Base-by-base conservation (phyloP, 2,888 invertebrate genomes). In the Drosophila flavopinicola region DNA sequence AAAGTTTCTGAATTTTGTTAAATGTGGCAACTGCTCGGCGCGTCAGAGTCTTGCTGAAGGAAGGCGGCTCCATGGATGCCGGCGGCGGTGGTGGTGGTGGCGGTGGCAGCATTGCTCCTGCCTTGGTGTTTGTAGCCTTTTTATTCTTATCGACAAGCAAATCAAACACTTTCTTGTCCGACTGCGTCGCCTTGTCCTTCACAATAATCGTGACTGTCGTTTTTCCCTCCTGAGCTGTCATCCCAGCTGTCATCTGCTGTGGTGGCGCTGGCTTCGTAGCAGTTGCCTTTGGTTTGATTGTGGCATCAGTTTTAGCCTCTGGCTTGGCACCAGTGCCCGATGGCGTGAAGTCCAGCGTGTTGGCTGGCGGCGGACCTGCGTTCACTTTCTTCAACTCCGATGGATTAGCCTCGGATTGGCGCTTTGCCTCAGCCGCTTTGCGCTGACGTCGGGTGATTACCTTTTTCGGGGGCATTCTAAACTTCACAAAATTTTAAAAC, bases 391-490 rank as follows among this genome's bases (percentile, higher is more conserved):
- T 27, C 1, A 25, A 27, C 10, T 45, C 61, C 5, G 17, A 20
- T 9, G 23, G 15, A 6, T 27, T 25, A 17, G 37, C 11, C 1
- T 52, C 32, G 0, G 0, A 13, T 1, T 47, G 27, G 0, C 42
- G 58, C 13, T 33, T 58, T 3, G 47, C 48, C 11, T 80, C 58
- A 0, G 64, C 78, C 0, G 66, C 82, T 30, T 78, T 87, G 11
- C 80, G 78, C 47, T 80, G 87, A 9, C 80, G 82, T n/a, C 87
- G 59, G 4, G 82, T 80, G 3, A 84, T 41, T 1, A 84, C 87
- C 15, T 75, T 80, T 41, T 49, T 70, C 1, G 85, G 67, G 1
- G 85, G 67, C 80, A 86, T 77, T 58, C 6, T 4, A 17, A 1
- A 3, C 5, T 13, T 45, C 17, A 7, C 9, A 13, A 17, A 45